Base-by-base conservation (phyloP, 2,888 invertebrate genomes). In the Cryptophagus acutangulus region DNA sequence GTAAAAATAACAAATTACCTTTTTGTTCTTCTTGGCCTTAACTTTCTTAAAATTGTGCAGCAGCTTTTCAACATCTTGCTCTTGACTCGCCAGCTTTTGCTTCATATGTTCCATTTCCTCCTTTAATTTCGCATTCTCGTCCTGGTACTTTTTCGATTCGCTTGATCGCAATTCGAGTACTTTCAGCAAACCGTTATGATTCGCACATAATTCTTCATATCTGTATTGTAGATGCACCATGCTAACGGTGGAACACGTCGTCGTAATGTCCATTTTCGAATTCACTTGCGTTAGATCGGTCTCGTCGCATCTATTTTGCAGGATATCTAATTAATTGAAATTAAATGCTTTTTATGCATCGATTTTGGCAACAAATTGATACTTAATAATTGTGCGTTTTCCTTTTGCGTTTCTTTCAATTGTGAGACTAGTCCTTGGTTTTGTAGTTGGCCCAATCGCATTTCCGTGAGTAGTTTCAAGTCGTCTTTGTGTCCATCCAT, bases 221-320 rank as follows among this genome's bases (percentile, higher is more conserved):
- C 65, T 74, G 52, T 73, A 74, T 51, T 76, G 76, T 9, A 77
- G 62, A 54, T 75, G 73, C 4, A 74, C 72, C 48, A 76, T 71
- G 58, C 74, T 76, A 66, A 73, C 71, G 1, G 74, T 73, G 0
- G 75, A 74, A 68, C 72, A 73, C n/a, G 74, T 69, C 24, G 71
- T 66, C 5, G 65, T 55, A 26, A 26, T 3, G 37, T 67, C 64
- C 2, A 65, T 54, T 37, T 58, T 63, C 41, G 54, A 64, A 37
- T 55, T 61, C 2, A 43, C 40, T 30, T 24, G 50, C 47, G 5
- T 43, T 14, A 34, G 52, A 41, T 13, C 41, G 39, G 3, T 52
- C 50, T 17, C 41, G 40, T 38, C 43, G 47, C 36, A 48, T 52
- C 41, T 54, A 51, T 30, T 26, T 6, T 63, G 61, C 14, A 63